Evolutionary conservation across 2,888 invertebrate genomes (phyloP).

Genomic region (Andrena camellia): DNA sequence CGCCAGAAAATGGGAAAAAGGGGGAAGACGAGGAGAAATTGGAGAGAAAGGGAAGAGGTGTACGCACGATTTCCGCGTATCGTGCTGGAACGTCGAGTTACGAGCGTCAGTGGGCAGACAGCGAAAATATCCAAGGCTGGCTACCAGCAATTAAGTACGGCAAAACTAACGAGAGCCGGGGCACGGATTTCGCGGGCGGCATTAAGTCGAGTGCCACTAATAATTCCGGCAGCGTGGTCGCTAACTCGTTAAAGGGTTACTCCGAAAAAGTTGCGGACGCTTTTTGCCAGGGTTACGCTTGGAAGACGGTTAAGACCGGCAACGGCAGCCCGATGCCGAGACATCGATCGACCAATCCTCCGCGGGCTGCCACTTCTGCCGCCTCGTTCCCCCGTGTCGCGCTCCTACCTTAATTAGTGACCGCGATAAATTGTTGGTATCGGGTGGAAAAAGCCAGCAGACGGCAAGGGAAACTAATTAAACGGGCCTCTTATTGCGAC

Average conservation of each 20-base stretch:
- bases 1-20: not conserved
- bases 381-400: not conserved
- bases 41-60: not conserved
- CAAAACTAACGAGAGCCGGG: constrained; percentile 46
- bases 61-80: not conserved
- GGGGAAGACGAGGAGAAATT: not conserved
- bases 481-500: constrained; percentile 31
- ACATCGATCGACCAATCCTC: constrained; percentile 40
- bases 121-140: constrained; percentile 24
- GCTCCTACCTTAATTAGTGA: constrained; percentile 62
- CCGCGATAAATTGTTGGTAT: constrained; percentile 72
- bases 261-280: constrained; percentile 46
- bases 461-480: constrained; percentile 54
- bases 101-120: not conserved
- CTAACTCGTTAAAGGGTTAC: constrained; percentile 60
- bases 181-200: constrained; percentile 54
- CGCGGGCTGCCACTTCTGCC: constrained; percentile 6
- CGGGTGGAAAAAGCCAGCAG: constrained; percentile 67
- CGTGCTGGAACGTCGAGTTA: not conserved
- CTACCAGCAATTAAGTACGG: constrained; percentile 46
- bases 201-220: constrained; percentile 66
- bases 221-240: constrained; percentile 55
- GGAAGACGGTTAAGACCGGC: constrained; percentile 16
- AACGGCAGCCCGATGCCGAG: constrained; percentile 15
- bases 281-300: constrained; percentile 47